Percentiles rank a stretch among this genome's conserved stretches.
Conservation (phyloP, 2,797 vertebrate species). For the Scleropages formosus region DNA sequence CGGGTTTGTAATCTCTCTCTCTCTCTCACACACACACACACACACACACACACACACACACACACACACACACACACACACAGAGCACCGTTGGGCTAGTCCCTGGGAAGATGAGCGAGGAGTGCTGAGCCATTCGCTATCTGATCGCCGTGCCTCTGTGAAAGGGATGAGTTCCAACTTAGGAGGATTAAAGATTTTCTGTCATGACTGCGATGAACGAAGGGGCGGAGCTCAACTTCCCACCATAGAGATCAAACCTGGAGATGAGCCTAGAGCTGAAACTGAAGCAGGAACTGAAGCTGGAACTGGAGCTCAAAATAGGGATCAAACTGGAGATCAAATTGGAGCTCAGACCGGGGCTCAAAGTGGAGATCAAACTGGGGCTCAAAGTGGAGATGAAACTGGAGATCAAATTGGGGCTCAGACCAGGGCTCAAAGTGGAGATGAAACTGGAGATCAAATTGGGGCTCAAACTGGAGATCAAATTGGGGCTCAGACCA, state of each 20-base stretch:
- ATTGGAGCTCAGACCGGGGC: not conserved
- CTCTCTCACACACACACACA: not conserved
- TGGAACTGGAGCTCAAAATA: too few species aligned
- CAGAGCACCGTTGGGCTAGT: not conserved
- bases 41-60: not conserved
- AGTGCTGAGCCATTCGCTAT: not conserved
- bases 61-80: not conserved
- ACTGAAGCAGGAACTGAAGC: too few species aligned
- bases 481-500: too few species aligned
- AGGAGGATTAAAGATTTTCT: not conserved
- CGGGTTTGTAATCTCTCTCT: not conserved
- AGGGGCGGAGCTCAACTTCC: not conserved
- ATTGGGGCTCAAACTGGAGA: too few species aligned
- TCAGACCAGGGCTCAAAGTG: too few species aligned
- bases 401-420: too few species aligned
- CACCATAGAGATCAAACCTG: not conserved
- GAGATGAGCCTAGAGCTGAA: too few species aligned
- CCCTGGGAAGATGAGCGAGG: not conserved
- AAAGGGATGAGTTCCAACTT: not conserved
- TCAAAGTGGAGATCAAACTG: not conserved
- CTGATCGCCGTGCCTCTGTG: not conserved
- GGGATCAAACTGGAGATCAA: not conserved
- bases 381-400: too few species aligned
- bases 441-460: too few species aligned
- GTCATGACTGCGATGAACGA: constrained; percentile 8